These are phyloP conservation scores for Phoxinus phoxinus DNA, from an alignment of 2,113 vertebrate genomes.

Conservation along the genomic window DNA sequence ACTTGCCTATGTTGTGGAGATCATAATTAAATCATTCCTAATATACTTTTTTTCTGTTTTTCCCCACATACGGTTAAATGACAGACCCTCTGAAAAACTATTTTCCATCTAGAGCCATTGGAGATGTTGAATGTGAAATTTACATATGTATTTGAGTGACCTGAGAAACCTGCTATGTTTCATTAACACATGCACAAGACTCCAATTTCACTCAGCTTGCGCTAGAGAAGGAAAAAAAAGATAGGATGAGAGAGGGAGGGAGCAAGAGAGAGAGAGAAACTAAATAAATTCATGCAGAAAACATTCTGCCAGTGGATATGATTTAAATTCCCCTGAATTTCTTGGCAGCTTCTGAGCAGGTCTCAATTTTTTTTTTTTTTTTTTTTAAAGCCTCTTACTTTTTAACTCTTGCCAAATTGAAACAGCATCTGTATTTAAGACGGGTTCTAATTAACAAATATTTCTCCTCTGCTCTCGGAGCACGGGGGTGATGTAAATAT, in stretches of 20 bases:
- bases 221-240: not conserved
- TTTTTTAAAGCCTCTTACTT: constrained; percentile 72
- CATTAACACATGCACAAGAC: constrained; percentile 40
- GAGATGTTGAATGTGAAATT: not conserved
- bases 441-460: constrained; percentile 74
- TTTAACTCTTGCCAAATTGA: constrained; percentile 73
- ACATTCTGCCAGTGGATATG: constrained; percentile 74
- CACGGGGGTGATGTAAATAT: constrained; percentile 74
- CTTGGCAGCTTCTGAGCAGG: constrained; percentile 73
- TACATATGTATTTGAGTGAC: constrained; percentile 45
- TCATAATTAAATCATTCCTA: not conserved
- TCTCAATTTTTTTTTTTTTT: constrained; percentile 65
- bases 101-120: not conserved
- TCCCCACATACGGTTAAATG: not conserved
- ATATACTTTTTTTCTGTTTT: not conserved
- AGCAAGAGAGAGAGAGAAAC: constrained; percentile 18
- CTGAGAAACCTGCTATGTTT: constrained; percentile 49
- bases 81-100: not conserved
- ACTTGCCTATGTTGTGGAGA: not conserved
- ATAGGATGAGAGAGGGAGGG: constrained; percentile 11
- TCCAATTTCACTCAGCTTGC: constrained; percentile 29
- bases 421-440: constrained; percentile 74
- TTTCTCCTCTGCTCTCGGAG: constrained; percentile 57
- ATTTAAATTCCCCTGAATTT: constrained; percentile 73
- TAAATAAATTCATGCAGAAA: constrained; percentile 70